A percentile compares a stretch with the other conserved stretches of the same genome.
These are phyloP conservation scores for Malaclemys terrapin DNA, from an alignment of 2,113 vertebrate species.

Conservation along the genomic window DNA sequence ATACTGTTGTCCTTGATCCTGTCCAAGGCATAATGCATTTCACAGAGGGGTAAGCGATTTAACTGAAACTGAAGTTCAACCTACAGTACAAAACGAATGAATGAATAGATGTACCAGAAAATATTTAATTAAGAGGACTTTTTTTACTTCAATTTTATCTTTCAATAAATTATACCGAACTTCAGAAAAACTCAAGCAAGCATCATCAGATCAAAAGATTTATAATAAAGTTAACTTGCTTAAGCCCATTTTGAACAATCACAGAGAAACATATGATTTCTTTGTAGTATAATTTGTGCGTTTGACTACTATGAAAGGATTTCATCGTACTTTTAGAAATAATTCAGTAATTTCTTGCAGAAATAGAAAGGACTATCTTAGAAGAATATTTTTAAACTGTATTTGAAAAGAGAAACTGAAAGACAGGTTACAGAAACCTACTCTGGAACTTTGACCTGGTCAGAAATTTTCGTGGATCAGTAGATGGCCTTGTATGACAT, in stretches of 20 bases:
- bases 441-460: not conserved
- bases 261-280: slow-evolving; percentile 5
- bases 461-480: not conserved
- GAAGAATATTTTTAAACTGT: not conserved
- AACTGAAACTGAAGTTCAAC: slow-evolving; percentile 99
- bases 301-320: not conserved
- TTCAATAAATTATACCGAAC: not conserved
- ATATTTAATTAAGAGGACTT: not conserved
- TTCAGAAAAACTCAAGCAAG: slow-evolving; percentile 6
- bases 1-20: slow-evolving; percentile 95
- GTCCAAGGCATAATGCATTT: slow-evolving; percentile 99
- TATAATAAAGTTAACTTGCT: slow-evolving; percentile 6
- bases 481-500: not conserved
- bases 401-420: not conserved
- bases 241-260: not conserved
- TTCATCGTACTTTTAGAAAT: no score
- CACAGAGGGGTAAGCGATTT: slow-evolving; percentile 97
- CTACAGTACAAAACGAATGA: slow-evolving; percentile 77
- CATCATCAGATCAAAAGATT: not conserved
- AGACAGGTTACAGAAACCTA: not conserved
- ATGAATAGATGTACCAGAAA: slow-evolving; percentile 20
- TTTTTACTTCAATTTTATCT: slow-evolving; percentile 2
- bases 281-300: not conserved
- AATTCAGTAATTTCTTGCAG: not conserved
- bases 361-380: not conserved